phyloP scores from a whole-genome alignment of 2,113 vertebrate species.

The Phyllopteryx taeniolatus region DNA sequence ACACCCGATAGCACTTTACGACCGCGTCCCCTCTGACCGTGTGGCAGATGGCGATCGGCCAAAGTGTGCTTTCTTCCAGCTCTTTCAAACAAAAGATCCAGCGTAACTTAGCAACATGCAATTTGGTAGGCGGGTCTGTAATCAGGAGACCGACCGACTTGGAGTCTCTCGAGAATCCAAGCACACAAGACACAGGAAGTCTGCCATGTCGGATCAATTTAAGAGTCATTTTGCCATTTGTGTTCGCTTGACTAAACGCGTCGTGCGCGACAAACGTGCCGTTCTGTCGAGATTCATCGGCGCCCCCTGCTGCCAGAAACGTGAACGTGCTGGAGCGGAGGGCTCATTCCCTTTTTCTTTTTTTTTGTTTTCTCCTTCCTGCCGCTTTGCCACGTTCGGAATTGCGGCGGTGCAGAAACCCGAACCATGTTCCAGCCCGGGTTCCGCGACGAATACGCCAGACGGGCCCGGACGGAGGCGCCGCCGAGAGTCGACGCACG shows the following conservation, averaged over 20 bases:
- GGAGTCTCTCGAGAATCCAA: not conserved
- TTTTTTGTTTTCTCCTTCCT: not conserved
- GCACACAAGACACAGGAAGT: not conserved
- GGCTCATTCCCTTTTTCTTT: not conserved
- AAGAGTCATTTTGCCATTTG: not conserved
- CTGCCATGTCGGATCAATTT: too few species aligned
- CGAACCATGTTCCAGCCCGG: not conserved
- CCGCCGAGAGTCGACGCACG: not conserved
- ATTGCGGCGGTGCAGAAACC: conserved; percentile 1
- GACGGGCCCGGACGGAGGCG: not conserved
- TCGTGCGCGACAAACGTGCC: not conserved
- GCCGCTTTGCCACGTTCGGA: not conserved
- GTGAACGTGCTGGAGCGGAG: too few species aligned
- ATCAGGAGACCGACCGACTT: not conserved
- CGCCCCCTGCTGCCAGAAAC: not conserved
- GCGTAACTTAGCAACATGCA: not conserved
- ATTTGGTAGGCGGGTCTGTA: not conserved
- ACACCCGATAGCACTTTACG: too few species aligned
- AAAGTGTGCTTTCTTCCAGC: too few species aligned
- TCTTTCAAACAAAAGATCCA: too few species aligned
- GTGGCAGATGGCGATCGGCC: too few species aligned
- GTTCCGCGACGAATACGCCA: not conserved
- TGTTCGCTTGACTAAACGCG: not conserved
- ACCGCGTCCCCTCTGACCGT: too few species aligned
- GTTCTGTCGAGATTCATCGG: not conserved